Evolutionary conservation across 2,888 invertebrate species (phyloP).

Genomic region (Dryomyza anilis): DNA sequence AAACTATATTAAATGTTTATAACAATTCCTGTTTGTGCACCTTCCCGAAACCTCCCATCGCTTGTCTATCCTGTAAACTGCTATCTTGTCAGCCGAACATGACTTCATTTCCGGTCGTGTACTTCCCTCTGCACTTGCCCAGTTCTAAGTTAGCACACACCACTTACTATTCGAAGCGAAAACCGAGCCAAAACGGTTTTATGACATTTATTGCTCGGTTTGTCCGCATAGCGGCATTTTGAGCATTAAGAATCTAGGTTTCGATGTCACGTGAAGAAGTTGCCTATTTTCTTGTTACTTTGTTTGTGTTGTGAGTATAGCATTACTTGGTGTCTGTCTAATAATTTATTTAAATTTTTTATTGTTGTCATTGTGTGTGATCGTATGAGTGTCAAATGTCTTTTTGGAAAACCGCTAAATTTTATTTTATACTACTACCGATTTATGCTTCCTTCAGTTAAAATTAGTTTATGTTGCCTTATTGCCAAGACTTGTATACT

Average conservation of each 20-base stretch:
- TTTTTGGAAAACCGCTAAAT: too few species aligned
- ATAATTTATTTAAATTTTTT: not conserved
- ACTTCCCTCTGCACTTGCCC: too few species aligned
- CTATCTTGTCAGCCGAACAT: not conserved
- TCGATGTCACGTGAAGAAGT: conserved; percentile 3
- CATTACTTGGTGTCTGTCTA: not conserved
- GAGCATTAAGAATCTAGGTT: conserved; percentile 14
- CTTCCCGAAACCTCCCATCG: too few species aligned
- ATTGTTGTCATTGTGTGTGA: not conserved
- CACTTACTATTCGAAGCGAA: not conserved
- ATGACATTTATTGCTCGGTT: conserved; percentile 12
- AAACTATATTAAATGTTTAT: too few species aligned
- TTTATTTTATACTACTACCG: not conserved
- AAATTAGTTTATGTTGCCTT: not conserved
- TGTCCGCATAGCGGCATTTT: conserved; percentile 12
- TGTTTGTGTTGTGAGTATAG: not conserved
- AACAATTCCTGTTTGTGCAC: too few species aligned
- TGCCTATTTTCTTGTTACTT: conserved; percentile 7
- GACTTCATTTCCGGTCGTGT: conserved; percentile 15
- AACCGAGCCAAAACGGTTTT: conserved; percentile 3
- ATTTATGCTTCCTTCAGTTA: not conserved
- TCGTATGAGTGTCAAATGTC: not conserved
- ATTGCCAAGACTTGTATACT: not conserved
- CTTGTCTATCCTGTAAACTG: too few species aligned
- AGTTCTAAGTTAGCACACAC: not conserved